Base-by-base conservation (phyloP, 2,888 invertebrate species). In the Lepidochitona cinerea region DNA sequence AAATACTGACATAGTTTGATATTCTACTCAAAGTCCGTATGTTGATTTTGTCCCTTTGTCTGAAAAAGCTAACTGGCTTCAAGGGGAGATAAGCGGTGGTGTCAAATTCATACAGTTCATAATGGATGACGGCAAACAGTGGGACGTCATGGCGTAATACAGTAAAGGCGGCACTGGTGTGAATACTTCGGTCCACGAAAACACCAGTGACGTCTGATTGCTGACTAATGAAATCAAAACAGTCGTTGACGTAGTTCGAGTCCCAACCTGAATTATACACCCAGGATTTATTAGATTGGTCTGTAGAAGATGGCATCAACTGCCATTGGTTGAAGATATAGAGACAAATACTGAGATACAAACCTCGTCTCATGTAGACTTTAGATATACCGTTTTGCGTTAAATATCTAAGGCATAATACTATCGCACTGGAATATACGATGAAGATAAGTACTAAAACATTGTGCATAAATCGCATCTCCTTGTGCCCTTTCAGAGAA, bases 191-290 rank as follows among this genome's bases (percentile, higher is more conserved):
- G 69, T 86, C 85, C 36, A 85, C 23, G 71, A 84, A 85, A 5
- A 87, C 82, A 5, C 87, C 87, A 1, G 78, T 82, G 37, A 85
- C 86, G 77, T 87, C 83, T 71, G 73, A 36, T 54, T 82, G 83
- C 7, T 75, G 66, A n/a, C 82, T 64, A 33, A 86, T 69, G 66
- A 77, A 85, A 59, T 82, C 77, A 6, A 87, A 54, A 67, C 86
- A 85, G 0, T 65, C 68, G 67, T 83, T 85, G 9, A 80, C 76
- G 37, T 83, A 72, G 53, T 76, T 72, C 18, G 83, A 79, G 23
- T 79, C 75, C 37, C 59, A 52, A 41, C 7, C 59, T 14, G 59
- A 23, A 26, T 59, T 59, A 32, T 59, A 59, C 65, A 32, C 53
- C 32, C 32, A 72, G 52, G 29, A 32, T 66, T 54, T 54, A 54